phyloP scores from a whole-genome alignment of 2,797 vertebrate genomes.

The Cetoscarus ocellatus region DNA sequence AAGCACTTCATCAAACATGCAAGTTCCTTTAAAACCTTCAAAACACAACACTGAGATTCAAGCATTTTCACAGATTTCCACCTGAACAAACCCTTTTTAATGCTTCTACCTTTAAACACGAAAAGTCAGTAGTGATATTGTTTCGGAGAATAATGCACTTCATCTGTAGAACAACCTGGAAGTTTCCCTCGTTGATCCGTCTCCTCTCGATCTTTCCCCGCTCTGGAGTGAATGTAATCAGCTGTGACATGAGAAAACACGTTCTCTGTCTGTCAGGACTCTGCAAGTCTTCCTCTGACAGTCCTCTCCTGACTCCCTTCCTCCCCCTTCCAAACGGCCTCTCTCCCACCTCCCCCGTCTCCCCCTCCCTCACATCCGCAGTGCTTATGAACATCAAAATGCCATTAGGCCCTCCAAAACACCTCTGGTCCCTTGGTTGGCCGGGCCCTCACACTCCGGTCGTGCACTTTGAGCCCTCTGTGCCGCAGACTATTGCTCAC shows the following conservation, averaged over 20 bases:
- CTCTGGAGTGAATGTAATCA: slow-evolving; percentile 97
- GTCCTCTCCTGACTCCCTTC: slow-evolving; percentile 88
- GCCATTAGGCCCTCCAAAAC: slow-evolving; percentile 95
- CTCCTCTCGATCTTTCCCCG: slow-evolving; percentile 82
- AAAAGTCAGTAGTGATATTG: slow-evolving; percentile 44
- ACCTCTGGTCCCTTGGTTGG: slow-evolving; percentile 84
- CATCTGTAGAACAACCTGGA: slow-evolving; percentile 60
- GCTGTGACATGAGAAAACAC: slow-evolving; percentile 99
- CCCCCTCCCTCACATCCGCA: slow-evolving; percentile 92
- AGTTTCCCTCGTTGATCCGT: slow-evolving; percentile 56
- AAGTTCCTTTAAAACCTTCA: too few species aligned
- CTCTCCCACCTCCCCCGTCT: slow-evolving; percentile 87
- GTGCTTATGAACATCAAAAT: slow-evolving; percentile 98
- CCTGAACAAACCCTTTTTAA: too few species aligned
- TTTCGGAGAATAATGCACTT: slow-evolving; percentile 64
- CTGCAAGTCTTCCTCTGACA: slow-evolving; percentile 87
- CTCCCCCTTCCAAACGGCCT: slow-evolving; percentile 80
- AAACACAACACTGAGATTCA: too few species aligned
- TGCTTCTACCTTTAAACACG: slow-evolving; percentile 27
- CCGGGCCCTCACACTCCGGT: slow-evolving; percentile 64
- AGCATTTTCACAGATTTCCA: too few species aligned
- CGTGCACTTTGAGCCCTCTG: slow-evolving; percentile 73
- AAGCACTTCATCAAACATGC: too few species aligned
- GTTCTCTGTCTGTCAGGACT: slow-evolving; percentile 91
- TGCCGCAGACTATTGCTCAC: slow-evolving; percentile 68